A percentile compares a stretch with the other conserved stretches of the same genome.
phyloP scores from a whole-genome alignment of 2,797 vertebrate genomes.

The Sphenopsis melanotis region DNA sequence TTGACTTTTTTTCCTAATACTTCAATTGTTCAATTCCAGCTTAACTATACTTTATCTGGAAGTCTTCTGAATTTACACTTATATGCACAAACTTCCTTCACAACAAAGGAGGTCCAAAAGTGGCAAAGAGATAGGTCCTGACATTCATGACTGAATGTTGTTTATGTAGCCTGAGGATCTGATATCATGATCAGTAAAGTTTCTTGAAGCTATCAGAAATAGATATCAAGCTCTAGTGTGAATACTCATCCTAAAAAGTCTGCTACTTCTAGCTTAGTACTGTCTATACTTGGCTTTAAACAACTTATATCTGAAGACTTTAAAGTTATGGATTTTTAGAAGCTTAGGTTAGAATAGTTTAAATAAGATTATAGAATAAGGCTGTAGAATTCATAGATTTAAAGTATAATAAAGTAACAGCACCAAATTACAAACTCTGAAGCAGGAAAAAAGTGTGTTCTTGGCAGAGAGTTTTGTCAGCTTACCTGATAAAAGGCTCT shows the following conservation, averaged over 20 bases:
- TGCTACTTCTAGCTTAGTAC: neutral
- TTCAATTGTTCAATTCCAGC: neutral
- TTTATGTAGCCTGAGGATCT: neutral
- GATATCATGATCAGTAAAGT: neutral
- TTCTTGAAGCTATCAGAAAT: neutral
- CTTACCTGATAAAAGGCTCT: neutral
- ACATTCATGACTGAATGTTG: neutral
- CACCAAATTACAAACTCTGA: neutral
- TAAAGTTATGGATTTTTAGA: neutral
- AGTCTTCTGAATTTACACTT: neutral
- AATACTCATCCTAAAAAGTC: neutral
- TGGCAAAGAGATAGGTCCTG: neutral
- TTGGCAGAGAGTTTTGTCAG: neutral
- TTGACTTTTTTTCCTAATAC: neutral
- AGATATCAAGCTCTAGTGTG: neutral
- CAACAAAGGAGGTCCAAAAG: neutral
- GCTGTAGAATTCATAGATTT: neutral
- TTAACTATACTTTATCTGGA: neutral
- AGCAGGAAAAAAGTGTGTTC: neutral
- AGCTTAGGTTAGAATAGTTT: neutral
- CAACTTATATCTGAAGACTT: neutral
- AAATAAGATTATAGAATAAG: neutral
- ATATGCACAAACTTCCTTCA: neutral
- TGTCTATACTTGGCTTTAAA: neutral
- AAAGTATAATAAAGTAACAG: neutral